Base-by-base conservation (phyloP, 2,113 vertebrate genomes). In the Colaptes auratus region DNA sequence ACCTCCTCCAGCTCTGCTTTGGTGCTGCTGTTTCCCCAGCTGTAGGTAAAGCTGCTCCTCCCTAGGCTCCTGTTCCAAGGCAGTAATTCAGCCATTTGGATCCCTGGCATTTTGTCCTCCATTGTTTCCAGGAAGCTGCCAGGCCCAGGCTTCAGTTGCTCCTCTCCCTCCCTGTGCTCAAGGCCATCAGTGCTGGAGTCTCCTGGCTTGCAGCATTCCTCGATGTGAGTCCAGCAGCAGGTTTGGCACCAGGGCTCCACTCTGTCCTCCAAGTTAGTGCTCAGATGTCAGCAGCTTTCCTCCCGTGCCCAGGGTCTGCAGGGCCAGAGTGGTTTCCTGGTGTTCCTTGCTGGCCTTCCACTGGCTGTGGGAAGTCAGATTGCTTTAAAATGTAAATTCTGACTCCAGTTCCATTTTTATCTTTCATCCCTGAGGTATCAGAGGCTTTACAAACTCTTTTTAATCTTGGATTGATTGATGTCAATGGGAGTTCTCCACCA, bases 381-480 rank as follows among this genome's bases (percentile, higher is more conserved):
- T 89, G 44, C 53, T 93, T 92, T 79, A 86, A 84, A 82, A 89
- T 61, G 86, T 58, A 50, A 50, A 86, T 89, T 36, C 13, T 44
- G 35, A n/a, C 39, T 58, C 12, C 15, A 16, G 58, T 27, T 53
- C 0, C 30, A 7, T 65, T 90, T 86, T 15, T 24, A 28, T 78
- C 53, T 64, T 39, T 55, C 58, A 60, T 46, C 83, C 88, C 66
- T 11, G 73, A 64, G 80, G 70, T 60, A n/a, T 16, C 61, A 7
- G 12, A 35, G 86, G 39, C 74, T 84, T 39, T 70, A 15, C 33
- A 74, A 89, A 56, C 69, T 21, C 80, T 50, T 76, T 81, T 79
- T 50, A 48, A 55, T 65, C 88, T 35, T 0, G 15, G 73, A 61
- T 71, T 92, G 92, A 86, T 75, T 46, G 88, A 90, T 84, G 77